Conservation (phyloP, 2,797 vertebrate species). For the Acrossocheilus fasciatus region DNA sequence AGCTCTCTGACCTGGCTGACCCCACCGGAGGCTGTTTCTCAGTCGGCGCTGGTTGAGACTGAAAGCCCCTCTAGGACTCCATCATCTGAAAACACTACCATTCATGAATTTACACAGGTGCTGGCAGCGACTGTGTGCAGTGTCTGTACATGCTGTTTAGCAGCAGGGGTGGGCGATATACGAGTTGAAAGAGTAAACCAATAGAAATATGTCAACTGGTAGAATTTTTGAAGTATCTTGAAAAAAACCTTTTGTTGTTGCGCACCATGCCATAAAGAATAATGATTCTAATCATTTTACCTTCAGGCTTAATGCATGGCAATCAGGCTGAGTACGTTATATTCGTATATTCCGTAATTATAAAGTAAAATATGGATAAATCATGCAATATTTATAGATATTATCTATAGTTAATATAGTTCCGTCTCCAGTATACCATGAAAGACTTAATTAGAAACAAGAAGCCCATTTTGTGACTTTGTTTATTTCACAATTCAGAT, state of each 20-base stretch:
- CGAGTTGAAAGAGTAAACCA: not conserved
- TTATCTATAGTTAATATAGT: not conserved
- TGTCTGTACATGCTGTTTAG: slow-evolving; percentile 5
- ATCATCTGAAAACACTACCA: not conserved
- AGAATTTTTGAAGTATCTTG: not conserved
- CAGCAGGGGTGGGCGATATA: not conserved
- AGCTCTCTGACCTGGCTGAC: slow-evolving; percentile 64
- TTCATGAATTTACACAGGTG: slow-evolving; percentile 1
- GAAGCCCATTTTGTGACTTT: no score
- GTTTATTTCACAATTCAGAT: no score
- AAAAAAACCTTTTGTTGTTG: not conserved
- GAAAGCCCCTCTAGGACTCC: not conserved
- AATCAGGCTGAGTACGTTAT: not conserved
- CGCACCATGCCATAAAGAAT: not conserved
- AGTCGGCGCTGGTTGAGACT: slow-evolving; percentile 54
- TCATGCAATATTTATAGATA: not conserved
- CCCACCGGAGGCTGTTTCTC: slow-evolving; percentile 64
- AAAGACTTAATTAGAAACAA: not conserved
- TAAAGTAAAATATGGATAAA: not conserved
- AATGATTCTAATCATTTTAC: not conserved
- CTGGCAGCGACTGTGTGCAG: not conserved
- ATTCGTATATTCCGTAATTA: not conserved
- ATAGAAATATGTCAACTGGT: not conserved
- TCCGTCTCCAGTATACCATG: not conserved
- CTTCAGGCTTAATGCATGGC: not conserved